phyloP scores from a whole-genome alignment of 2,113 vertebrate genomes.

The Tapirus terrestris region DNA sequence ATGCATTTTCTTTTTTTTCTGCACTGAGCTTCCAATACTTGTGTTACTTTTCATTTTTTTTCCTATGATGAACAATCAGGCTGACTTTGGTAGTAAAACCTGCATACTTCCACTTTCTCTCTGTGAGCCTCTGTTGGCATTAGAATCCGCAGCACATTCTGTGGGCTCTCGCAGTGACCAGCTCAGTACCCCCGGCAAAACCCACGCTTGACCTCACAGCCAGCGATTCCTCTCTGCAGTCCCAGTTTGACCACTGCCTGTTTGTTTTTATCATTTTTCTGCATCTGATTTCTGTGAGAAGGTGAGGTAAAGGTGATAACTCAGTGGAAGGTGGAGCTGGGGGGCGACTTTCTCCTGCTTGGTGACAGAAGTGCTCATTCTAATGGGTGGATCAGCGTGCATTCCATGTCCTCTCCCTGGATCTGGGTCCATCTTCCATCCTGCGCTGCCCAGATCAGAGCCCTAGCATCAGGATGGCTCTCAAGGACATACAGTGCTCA shows the following conservation, averaged over 20 bases:
- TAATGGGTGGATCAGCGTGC: not conserved
- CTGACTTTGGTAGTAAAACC: not conserved
- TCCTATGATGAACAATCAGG: not conserved
- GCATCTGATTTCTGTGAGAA: not conserved
- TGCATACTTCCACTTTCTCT: not conserved
- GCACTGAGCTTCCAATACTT: not conserved
- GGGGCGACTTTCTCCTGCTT: not conserved
- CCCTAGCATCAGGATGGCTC: no score
- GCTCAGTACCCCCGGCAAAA: not conserved
- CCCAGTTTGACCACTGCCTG: fast-evolving
- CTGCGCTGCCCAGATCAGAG: not conserved
- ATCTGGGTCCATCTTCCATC: not conserved
- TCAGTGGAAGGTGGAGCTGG: no score
- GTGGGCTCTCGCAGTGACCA: not conserved
- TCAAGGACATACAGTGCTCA: fast-evolving
- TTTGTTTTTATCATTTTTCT: not conserved
- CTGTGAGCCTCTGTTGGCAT: not conserved
- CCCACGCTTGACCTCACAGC: not conserved
- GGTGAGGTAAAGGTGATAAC: not conserved
- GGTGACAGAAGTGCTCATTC: not conserved
- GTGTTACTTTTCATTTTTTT: not conserved
- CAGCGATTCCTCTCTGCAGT: no score
- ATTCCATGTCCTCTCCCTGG: not conserved
- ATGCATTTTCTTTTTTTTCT: not conserved
- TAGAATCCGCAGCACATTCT: no score